Evolutionary conservation across 2,113 vertebrate genomes (phyloP).

Genomic region (Gymnorhina tibicen): DNA sequence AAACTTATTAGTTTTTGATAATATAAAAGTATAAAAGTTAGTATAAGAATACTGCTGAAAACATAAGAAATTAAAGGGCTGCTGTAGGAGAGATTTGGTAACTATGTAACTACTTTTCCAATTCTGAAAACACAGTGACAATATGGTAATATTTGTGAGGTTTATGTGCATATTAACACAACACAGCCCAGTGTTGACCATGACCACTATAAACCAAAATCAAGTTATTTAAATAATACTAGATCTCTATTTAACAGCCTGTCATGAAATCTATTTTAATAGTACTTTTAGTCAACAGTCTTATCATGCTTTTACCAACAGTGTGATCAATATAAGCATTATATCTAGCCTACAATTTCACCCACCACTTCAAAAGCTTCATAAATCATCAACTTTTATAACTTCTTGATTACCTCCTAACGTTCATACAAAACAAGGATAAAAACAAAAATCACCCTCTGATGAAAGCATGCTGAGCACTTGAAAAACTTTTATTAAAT

Average conservation of each 20-base stretch:
- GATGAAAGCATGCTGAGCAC: conserved; percentile 69
- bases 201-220: conserved; percentile 1
- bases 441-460: conserved; percentile 69
- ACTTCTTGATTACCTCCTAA: conserved; percentile 71
- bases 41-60: not conserved
- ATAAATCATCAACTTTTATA: conserved; percentile 71
- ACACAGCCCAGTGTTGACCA: not conserved
- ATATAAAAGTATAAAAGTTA: too few relatives aligned
- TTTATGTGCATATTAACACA: not conserved
- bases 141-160: not conserved
- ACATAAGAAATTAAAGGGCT: not conserved
- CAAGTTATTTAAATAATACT: conserved; percentile 16
- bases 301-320: conserved; percentile 60
- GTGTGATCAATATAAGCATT: conserved; percentile 49
- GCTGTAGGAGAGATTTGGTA: not conserved
- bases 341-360: conserved; percentile 48
- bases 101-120: not conserved
- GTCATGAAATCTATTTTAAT: conserved; percentile 43
- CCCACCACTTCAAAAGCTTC: conserved; percentile 59
- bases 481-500: conserved; percentile 72
- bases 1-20: fast-evolving
- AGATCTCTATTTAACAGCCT: conserved; percentile 9
- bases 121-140: not conserved
- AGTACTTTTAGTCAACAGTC: conserved; percentile 52
- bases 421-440: conserved; percentile 62